Evolutionary conservation across 2,113 vertebrate species (phyloP), one percentile per base, ranked within the genome.

Genomic region (Caranx ignobilis): DNA sequence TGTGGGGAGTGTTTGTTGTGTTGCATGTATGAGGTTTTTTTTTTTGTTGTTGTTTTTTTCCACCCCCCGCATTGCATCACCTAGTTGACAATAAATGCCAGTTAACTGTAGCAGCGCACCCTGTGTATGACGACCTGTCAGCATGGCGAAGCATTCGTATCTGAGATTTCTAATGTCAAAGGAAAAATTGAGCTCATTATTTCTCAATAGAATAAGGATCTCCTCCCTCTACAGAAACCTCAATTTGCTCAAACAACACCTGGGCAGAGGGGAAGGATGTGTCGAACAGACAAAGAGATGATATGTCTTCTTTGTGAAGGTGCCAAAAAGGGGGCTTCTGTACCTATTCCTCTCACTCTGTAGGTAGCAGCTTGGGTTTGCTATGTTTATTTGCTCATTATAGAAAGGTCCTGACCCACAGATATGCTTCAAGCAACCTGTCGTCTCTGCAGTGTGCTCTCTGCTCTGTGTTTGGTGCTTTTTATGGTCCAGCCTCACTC

Each of bases 121-220:
- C 15, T 31, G 47, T 83, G 73, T 85, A 19, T 81, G 83, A 91
- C 62, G 83, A 79, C 82, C 83, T 90, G 88, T 90, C 90, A 88
- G 73, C 64, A 59, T 3, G 19, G 32, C 21, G 8, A 83, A 81
- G 86, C 78, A 75, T 61, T 90, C 59, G 43, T 87, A 87, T 83
- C 80, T 75, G 60, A 56, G 56, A 87, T 85, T 89, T 81, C 76
- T 81, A 78, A 84, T 79, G 85, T 87, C 81, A 84, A 64, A 79
- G 0, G 11, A 75, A 64, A 84, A 87, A 83, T 88, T 87, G 56
- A 89, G 88, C 88, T 91, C 81, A 88, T 93, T 93, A 93, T 88
- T 72, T 85, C 75, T 41, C 70, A 57, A 59, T 66, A 43, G 80
- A 88, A 80, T 86, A 79, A 83, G 41, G 66, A 77, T 85, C 57